Conservation (phyloP, 2,888 invertebrate species). For the Neuroscelio doddi region DNA sequence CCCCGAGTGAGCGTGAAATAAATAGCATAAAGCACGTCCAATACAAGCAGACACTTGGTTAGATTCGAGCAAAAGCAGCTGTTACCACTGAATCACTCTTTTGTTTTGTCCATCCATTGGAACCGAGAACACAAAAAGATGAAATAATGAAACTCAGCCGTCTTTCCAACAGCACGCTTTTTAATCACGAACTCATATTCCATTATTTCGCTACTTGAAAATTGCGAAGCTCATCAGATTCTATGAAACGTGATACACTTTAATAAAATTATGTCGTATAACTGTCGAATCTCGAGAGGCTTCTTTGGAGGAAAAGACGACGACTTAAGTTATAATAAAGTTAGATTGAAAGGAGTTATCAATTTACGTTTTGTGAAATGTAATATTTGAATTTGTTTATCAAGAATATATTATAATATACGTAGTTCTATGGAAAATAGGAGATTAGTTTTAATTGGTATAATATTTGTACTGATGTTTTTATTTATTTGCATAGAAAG, state of each 20-base stretch:
- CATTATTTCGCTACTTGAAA: too few species aligned
- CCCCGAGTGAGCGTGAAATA: slow-evolving; percentile 35
- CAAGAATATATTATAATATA: too few species aligned
- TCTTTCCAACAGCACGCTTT: slow-evolving; percentile 6
- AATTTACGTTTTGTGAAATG: too few species aligned
- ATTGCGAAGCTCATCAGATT: not conserved
- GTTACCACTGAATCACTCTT: slow-evolving; percentile 41
- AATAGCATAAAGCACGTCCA: slow-evolving; percentile 37
- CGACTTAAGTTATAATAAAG: slow-evolving; percentile 17
- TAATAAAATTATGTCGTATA: slow-evolving; percentile 32
- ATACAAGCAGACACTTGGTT: slow-evolving; percentile 37
- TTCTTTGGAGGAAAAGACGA: slow-evolving; percentile 11
- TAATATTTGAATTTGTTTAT: too few species aligned
- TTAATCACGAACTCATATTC: slow-evolving; percentile 19
- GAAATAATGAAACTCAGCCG: slow-evolving; percentile 18
- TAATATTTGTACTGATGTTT: too few species aligned
- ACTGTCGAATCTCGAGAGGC: slow-evolving; percentile 22
- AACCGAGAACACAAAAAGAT: slow-evolving; percentile 21
- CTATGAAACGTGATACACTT: slow-evolving; percentile 12
- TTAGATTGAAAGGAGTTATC: slow-evolving; percentile 10
- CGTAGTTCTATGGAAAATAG: too few species aligned
- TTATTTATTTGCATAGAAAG: too few species aligned
- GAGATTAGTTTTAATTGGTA: too few species aligned
- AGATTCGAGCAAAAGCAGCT: slow-evolving; percentile 31
- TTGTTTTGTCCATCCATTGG: slow-evolving; percentile 40